Evolutionary conservation across 2,888 invertebrate species (phyloP).

Genomic region (Hirtodrosophila trivittata): DNA sequence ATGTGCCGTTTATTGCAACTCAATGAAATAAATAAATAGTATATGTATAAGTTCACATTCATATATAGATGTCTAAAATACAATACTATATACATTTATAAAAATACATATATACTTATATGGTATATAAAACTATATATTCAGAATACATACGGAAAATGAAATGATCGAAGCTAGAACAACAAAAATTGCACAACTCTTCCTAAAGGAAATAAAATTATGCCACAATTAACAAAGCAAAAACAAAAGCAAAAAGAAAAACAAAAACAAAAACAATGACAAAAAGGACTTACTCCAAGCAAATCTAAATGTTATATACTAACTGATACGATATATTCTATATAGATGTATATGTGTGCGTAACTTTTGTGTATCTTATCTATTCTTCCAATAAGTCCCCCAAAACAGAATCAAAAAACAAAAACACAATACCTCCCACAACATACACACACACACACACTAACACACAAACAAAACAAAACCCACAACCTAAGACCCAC

Average conservation of each 20-base stretch:
- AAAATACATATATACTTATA: slow-evolving; percentile 41
- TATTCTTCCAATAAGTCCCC: slow-evolving; percentile 67
- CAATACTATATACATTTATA: slow-evolving; percentile 43
- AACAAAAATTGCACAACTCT: slow-evolving; percentile 76
- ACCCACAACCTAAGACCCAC: slow-evolving; percentile 34
- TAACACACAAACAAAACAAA: slow-evolving; percentile 17
- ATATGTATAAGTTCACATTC: slow-evolving; percentile 36
- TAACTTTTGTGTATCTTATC: slow-evolving; percentile 50
- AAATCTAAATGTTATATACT: slow-evolving; percentile 60
- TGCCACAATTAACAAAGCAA: slow-evolving; percentile 63
- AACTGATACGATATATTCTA: slow-evolving; percentile 17
- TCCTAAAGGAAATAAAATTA: slow-evolving; percentile 76
- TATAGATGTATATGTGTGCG: slow-evolving; percentile 39
- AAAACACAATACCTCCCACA: slow-evolving; percentile 3
- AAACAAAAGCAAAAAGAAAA: slow-evolving; percentile 7
- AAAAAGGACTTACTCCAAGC: too few species aligned
- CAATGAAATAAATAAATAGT: slow-evolving; percentile 38
- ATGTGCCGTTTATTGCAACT: slow-evolving; percentile 69
- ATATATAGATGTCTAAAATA: slow-evolving; percentile 70
- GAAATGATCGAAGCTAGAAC: slow-evolving; percentile 55
- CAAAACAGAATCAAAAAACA: slow-evolving; percentile 13
- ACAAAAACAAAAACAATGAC: too few species aligned
- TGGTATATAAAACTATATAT: slow-evolving; percentile 40
- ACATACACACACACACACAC: slow-evolving; percentile 13
- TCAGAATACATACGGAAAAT: slow-evolving; percentile 9